Base-by-base conservation (phyloP, 2,113 vertebrate genomes). In the Nycticebus coucang region DNA sequence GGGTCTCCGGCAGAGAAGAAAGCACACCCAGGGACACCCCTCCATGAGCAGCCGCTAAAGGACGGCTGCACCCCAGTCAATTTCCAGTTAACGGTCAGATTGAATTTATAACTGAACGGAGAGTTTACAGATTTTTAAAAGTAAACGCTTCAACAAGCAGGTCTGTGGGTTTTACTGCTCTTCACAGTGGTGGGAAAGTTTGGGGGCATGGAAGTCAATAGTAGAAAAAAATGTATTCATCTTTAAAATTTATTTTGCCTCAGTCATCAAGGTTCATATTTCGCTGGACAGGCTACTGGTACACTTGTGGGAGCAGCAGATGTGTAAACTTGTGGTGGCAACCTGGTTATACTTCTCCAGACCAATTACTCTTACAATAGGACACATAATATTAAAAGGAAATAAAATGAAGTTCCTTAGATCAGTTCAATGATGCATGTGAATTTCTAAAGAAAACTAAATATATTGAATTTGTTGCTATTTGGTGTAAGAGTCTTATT, bases 371-470 rank as follows among this genome's bases (percentile, higher is more conserved):
- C 80, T 35, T 10, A 85, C 68, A 89, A 79, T 11, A 57, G 50
- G 69, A 89, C 62, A 93, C 64, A 66, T 79, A 81, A 90, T 85
- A 96, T 19, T 62, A 37, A 87, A 91, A 80, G 59, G 45, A 84
- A 91, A 80, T 66, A 86, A 53, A 93, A 64, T 69, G 14, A 72
- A 95, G 74, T 75, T 17, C 18, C 81, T 94, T 59, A 95, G 60
- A 7, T 60, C 26, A 94, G 93, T 96, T 41, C 9, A 97, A 50
- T 35, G 45, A 53, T 60, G 80, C 5, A 91, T 69, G 37, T 18
- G 69, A 72, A 84, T 41, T 24, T 77, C 86, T 68, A 60, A 85
- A 75, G 37, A 91, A 91, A 97, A 94, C 22, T 89, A 24, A 94
- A 13, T 82, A 68, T 8, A 45, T 81, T 92, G 33, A 94, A 22